Evolutionary conservation across 2,888 invertebrate species (phyloP).

Genomic region (Pediacus dermestoides): DNA sequence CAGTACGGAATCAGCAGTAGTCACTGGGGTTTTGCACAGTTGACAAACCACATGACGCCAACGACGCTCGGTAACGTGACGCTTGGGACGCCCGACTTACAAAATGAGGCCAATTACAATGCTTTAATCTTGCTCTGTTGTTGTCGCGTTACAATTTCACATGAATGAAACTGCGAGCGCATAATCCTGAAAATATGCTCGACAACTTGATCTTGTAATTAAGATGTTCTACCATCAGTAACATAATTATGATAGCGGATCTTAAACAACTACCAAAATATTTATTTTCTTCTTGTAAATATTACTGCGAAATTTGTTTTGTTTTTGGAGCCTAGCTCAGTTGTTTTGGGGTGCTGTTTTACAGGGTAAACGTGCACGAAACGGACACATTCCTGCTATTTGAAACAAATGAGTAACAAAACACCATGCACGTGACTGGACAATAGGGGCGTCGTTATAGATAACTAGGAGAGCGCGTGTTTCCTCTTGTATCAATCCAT

Average conservation of each 20-base stretch:
- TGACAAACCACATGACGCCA: conserved; percentile 32
- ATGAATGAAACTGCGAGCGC: no score
- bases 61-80: conserved; percentile 20
- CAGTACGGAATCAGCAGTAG: conserved; percentile 26
- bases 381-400: conserved; percentile 26
- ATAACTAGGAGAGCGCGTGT: conserved; percentile 35
- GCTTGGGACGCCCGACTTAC: conserved; percentile 22
- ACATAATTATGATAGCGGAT: no score
- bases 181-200: no score
- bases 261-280: no score
- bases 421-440: conserved; percentile 37
- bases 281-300: no score
- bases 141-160: no score
- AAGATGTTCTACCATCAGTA: no score
- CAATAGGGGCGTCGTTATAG: conserved; percentile 34
- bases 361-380: no score
- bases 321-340: no score
- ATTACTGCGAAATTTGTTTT: no score
- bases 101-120: conserved; percentile 34
- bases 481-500: conserved; percentile 24
- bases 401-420: conserved; percentile 39
- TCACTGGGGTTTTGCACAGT: conserved; percentile 31
- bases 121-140: conserved; percentile 16
- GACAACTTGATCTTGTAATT: no score
- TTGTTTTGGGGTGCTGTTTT: no score